A percentile compares a stretch with the other conserved stretches of the same genome.
Conservation (phyloP, 1,140 invertebrate species). For the Lepidurus apus region DNA sequence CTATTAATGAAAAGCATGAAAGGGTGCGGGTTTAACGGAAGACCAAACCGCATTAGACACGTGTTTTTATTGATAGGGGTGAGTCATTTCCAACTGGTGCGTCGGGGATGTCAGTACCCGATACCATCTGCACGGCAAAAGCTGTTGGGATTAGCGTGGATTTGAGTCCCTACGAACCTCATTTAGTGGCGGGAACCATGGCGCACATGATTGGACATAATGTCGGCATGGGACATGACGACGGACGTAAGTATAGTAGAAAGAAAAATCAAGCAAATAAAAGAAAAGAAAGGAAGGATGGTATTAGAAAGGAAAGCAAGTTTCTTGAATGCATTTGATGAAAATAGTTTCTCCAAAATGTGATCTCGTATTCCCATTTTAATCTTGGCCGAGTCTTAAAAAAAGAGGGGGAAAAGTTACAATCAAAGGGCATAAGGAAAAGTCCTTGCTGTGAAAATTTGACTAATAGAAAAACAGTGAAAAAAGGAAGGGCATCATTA, state of each 20-base stretch:
- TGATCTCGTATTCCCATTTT: too few relatives aligned
- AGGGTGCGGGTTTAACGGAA: neutral
- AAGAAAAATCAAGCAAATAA: neutral
- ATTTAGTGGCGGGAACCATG: slow-evolving; percentile 85
- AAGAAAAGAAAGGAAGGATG: neutral
- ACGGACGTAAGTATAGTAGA: slow-evolving; percentile 59
- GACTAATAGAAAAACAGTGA: too few relatives aligned
- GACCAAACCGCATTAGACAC: slow-evolving; percentile 20
- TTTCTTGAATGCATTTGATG: too few relatives aligned
- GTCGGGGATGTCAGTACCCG: slow-evolving; percentile 84
- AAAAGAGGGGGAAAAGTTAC: too few relatives aligned
- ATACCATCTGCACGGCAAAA: slow-evolving; percentile 82
- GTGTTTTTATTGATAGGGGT: slow-evolving; percentile 55
- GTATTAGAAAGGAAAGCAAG: too few relatives aligned
- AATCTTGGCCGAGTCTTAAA: too few relatives aligned
- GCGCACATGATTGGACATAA: slow-evolving; percentile 96
- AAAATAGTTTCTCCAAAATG: too few relatives aligned
- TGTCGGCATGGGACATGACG: slow-evolving; percentile 90
- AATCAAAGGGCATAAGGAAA: too few relatives aligned
- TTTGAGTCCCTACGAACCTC: slow-evolving; percentile 86
- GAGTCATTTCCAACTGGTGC: slow-evolving; percentile 74
- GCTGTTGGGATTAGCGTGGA: slow-evolving; percentile 88
- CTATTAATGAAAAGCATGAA: neutral
- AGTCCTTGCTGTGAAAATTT: too few relatives aligned
- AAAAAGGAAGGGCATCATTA: too few relatives aligned